phyloP scores from a whole-genome alignment of 2,797 vertebrate species.

The Ptychobarbus kaznakovi region DNA sequence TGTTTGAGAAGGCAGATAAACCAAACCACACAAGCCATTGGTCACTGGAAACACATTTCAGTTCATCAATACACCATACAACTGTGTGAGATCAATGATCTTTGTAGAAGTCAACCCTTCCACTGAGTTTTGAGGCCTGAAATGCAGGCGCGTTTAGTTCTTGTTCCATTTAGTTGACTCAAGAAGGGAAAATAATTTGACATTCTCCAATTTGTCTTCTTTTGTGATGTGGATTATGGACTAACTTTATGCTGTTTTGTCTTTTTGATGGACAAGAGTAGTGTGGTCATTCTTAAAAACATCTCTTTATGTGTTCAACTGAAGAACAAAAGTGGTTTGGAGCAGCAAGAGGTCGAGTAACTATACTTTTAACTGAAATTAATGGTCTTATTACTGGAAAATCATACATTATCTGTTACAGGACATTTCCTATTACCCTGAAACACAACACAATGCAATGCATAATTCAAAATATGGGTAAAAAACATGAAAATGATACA shows the following conservation, averaged over 20 bases:
- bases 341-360: not conserved
- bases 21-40: not conserved
- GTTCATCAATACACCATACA: slow-evolving; percentile 14
- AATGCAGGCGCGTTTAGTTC: not conserved
- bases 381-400: not conserved
- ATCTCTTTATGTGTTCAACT: not conserved
- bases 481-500: not conserved
- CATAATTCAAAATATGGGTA: not conserved
- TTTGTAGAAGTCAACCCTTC: not conserved
- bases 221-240: not conserved
- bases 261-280: not conserved
- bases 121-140: too few species aligned
- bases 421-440: not conserved
- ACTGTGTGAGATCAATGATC: not conserved
- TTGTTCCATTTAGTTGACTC: not conserved
- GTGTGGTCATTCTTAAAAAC: not conserved
- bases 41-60: slow-evolving; percentile 11
- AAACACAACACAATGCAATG: not conserved
- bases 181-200: not conserved
- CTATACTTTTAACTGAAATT: too few species aligned
- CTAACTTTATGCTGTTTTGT: not conserved
- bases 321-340: not conserved
- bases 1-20: slow-evolving; percentile 68
- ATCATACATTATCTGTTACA: not conserved
- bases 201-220: not conserved